Base-by-base conservation (phyloP, 2,888 invertebrate species). In the Rhamnusium bicolor region DNA sequence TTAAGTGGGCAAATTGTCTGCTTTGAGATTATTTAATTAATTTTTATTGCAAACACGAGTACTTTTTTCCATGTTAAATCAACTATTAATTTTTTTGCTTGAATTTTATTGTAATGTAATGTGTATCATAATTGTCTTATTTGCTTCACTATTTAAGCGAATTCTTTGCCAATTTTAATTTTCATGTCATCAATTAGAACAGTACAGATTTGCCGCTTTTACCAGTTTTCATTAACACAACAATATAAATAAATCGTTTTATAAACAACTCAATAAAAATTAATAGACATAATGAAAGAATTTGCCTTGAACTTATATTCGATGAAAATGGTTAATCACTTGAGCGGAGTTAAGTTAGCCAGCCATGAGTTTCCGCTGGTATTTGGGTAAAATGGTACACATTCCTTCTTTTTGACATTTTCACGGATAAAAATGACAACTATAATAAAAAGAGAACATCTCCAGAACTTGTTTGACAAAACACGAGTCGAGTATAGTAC, bases 1-100 rank as follows among this genome's bases (percentile, higher is more conserved):
- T 40, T n/a, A 40, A 40, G n/a, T 40, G 12, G n/a, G 2, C 10
- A 40, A 32, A 32, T 32, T 32, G 32, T 54, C 54, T 54, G 54
- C 14, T 12, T n/a, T 7, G 6, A 24, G 27, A 12, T 58, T 58
- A 58, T 58, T 58, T 58, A 58, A 58, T 58, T 58, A 58, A 58
- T 58, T 58, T 58, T 58, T 58, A 58, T 58, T 32, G 58, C 58
- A 29, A 27, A 58, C 58, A 58, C 58, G 32, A n/a, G 58, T 29
- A 29, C 6, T 10, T 27, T 58, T 58, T 32, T 16, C 16, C 1
- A 58, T 58, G 29, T 58, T 32, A 58, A 58, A 58, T 58, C 58
- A 29, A 10, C 24, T 24, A 2, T 24, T 2, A 24, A 24, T 4
- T 24, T 24, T n/a, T n/a, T n/a, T n/a, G 12, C 10, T 10, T 8